These are phyloP conservation scores for Pseudochaenichthys georgianus DNA, from an alignment of 2,797 vertebrate species.

Conservation along the genomic window DNA sequence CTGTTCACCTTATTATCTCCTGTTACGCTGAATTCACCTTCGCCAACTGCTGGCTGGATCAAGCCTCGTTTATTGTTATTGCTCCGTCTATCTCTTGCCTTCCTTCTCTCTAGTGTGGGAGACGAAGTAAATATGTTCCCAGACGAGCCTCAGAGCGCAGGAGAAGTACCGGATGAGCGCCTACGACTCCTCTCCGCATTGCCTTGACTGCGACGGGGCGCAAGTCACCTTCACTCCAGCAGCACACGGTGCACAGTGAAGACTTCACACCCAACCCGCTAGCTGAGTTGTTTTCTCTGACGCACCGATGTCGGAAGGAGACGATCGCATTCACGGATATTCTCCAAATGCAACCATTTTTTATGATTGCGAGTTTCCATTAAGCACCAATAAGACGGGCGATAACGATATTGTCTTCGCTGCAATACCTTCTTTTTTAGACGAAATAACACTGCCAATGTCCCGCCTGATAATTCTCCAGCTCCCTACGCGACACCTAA, in stretches of 20 bases:
- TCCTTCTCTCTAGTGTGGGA: conserved; percentile 49
- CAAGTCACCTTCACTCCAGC: conserved; percentile 89
- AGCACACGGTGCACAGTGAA: conserved; percentile 69
- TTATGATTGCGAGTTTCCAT: conserved; percentile 86
- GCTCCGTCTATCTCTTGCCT: conserved; percentile 30
- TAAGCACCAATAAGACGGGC: conserved; percentile 74
- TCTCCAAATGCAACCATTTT: conserved; percentile 81
- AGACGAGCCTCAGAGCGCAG: conserved; percentile 84
- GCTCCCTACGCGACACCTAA: conserved; percentile 13
- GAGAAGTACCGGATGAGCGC: conserved; percentile 77
- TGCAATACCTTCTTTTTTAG: conserved; percentile 37
- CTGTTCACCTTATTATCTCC: conserved; percentile 54
- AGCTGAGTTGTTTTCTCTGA: conserved; percentile 71
- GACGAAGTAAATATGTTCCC: conserved; percentile 61
- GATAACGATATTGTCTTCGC: conserved; percentile 51
- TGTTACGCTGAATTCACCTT: conserved; percentile 55
- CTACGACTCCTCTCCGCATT: conserved; percentile 87
- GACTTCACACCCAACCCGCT: conserved; percentile 71
- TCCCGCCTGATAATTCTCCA: conserved; percentile 37
- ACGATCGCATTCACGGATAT: conserved; percentile 73
- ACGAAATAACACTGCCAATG: conserved; percentile 38
- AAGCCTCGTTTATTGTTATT: conserved; percentile 37
- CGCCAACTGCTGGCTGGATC: conserved; percentile 48
- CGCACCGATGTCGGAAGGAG: conserved; percentile 74
- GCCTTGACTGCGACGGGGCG: conserved; percentile 81